Base-by-base conservation (phyloP, 2,113 vertebrate genomes). In the Ailuropoda melanoleuca region DNA sequence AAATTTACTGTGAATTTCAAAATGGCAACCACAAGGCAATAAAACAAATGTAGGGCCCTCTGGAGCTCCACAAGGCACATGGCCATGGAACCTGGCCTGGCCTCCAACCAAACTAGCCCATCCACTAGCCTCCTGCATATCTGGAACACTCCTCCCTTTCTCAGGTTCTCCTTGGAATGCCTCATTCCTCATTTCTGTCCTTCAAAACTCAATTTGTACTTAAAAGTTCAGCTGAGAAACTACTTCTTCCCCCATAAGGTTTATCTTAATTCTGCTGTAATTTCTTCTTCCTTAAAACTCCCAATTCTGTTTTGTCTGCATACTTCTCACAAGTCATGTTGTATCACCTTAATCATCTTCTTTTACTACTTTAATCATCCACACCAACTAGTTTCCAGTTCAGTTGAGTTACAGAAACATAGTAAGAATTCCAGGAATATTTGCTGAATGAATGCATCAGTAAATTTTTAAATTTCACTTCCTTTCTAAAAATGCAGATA, bases 131-230 rank as follows among this genome's bases (percentile, higher is more conserved):
- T 18, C 8, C 9, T 46, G 4, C 3, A 4, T 2, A 14, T 18
- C 24, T 68, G 15, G 1, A 2, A 18, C 9, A 46, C 14, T 34
- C 29, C 24, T 1, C 3, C 13, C 4, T 68, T 68, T 11, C n/a
- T 90, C 11, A 37, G 29, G 23, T 18, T 29, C 23, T 66, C 18
- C 26, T 23, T 5, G 48, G n/a, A 46, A 72, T 60, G 37, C 2
- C 34, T 88, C 34, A 66, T 29, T 37, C 26, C 34, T 56, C 53
- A 72, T 96, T 70, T 97, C 29, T 90, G 43, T 88, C 56, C n/a
- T 88, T 66, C 43, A 24, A 86, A 46, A 31, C 15, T 87, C 23
- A 90, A n/a, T 17, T 70, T 75, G 68, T 53, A 3, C 29, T 95
- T 74, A 83, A 56, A 90, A 74, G 19, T 21, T 4, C 4, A 72